Evolutionary conservation across 2,113 vertebrate species (phyloP).

Genomic region (Rutilus rutilus): DNA sequence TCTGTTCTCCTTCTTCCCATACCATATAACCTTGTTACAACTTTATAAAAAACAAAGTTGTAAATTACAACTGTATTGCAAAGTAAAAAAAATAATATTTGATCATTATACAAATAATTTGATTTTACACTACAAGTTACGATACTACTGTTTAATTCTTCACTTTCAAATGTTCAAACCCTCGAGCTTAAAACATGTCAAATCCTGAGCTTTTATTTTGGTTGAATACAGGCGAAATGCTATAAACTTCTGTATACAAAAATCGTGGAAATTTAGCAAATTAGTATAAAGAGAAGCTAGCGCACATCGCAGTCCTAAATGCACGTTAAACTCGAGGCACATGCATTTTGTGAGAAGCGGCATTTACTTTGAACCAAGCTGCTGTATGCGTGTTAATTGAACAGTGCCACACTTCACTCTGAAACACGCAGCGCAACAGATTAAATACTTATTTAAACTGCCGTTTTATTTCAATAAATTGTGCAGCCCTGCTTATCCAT

Average conservation of each 20-base stretch:
- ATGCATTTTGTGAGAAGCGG: too few relatives aligned
- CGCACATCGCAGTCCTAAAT: neutral
- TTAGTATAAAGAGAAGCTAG: neutral
- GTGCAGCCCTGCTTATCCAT: neutral
- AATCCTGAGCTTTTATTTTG: neutral
- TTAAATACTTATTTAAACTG: too few relatives aligned
- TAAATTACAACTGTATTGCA: neutral
- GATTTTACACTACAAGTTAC: neutral
- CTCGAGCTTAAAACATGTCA: neutral
- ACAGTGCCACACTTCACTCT: too few relatives aligned
- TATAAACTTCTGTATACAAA: neutral
- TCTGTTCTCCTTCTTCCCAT: too few relatives aligned
- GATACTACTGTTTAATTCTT: neutral
- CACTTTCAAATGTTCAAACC: neutral
- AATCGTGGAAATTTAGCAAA: neutral
- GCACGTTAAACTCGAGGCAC: neutral
- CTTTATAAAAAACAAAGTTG: neutral
- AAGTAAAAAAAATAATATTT: neutral
- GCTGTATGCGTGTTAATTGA: too few relatives aligned
- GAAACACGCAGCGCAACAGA: too few relatives aligned
- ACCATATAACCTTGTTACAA: too few relatives aligned
- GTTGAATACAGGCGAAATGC: neutral
- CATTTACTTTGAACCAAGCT: too few relatives aligned
- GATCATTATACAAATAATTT: neutral
- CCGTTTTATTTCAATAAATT: neutral